Conservation (phyloP, 2,113 vertebrate genomes). For the Romanogobio albipinnatus region DNA sequence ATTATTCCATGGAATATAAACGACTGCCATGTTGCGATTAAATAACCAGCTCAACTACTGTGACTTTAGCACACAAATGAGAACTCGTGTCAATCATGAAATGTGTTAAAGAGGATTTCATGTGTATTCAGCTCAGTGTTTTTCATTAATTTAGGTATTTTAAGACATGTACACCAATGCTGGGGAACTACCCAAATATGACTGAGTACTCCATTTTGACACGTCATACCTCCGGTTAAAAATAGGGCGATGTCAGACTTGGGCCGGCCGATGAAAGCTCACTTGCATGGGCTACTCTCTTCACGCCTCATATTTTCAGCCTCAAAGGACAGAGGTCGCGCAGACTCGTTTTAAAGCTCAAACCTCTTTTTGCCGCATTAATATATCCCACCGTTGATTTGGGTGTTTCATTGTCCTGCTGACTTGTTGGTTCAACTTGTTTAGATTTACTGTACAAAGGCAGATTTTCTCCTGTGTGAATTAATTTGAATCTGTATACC, state of each 20-base stretch:
- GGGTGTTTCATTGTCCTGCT: neutral
- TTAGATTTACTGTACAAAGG: neutral
- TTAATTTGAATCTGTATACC: neutral
- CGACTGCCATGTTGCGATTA: neutral
- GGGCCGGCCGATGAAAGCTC: conserved; percentile 31
- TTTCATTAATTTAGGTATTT: neutral
- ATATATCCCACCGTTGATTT: neutral
- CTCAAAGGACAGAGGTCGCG: neutral
- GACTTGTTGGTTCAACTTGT: neutral
- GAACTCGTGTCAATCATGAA: neutral
- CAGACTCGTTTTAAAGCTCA: neutral
- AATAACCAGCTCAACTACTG: neutral
- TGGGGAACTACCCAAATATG: conserved; percentile 41
- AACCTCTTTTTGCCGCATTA: neutral
- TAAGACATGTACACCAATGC: neutral
- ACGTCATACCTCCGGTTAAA: conserved; percentile 55
- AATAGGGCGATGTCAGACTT: conserved; percentile 53
- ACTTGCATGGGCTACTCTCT: neutral
- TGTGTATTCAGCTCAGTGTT: neutral
- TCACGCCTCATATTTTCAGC: conserved; percentile 3
- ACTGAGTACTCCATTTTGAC: conserved; percentile 45
- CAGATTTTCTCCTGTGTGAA: neutral
- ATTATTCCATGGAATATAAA: neutral
- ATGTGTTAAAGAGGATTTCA: neutral
- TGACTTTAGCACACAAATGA: neutral